Base-by-base conservation (phyloP, 2,888 invertebrate species). In the Drosophila sordidapex region DNA sequence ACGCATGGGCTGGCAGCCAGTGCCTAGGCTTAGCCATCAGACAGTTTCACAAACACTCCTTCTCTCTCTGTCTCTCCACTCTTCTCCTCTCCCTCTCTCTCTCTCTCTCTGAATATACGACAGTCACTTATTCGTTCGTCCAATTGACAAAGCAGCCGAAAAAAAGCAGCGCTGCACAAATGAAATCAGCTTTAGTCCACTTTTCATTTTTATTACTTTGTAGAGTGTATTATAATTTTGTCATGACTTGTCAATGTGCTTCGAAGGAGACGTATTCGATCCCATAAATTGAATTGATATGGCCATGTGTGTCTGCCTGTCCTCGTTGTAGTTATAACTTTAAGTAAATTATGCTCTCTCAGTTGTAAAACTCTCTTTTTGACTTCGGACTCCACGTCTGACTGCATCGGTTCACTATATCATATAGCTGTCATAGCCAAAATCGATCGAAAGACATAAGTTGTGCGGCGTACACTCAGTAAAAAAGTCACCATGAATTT, bases 131-230 rank as follows among this genome's bases (percentile, higher is more conserved):
- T 62, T 49, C 49, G 31, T 51, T 63, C 35, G 48, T 10, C 31
- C 68, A 38, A 11, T 48, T 58, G 53, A 48, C 35, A 35, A 36
- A 25, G 66, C 59, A 56, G 63, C 35, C 67, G 52, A 68, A 65
- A 70, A 67, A 66, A 65, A 61, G 63, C 31, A 58, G 69, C 58
- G 48, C 61, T 52, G 25, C 46, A 69, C 54, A 70, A 86, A 83
- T 82, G 74, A 74, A 83, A 74, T 81, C 71, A 74, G 56, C 51
- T 57, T 38, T 27, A 65, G 53, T 59, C 53, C 48, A 58, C 59
- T 64, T 60, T 60, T 59, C 43, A 38, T 21, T 43, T 38, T 33
- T 46, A 68, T 51, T 57, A 52, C 18, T 18, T 36, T 36, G 27
- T 11, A 27, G 21, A 43, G 43, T 11, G 21, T 5, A 43, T 43